Evolutionary conservation across 2,888 invertebrate species (phyloP).

Genomic region (Troilus luridus): DNA sequence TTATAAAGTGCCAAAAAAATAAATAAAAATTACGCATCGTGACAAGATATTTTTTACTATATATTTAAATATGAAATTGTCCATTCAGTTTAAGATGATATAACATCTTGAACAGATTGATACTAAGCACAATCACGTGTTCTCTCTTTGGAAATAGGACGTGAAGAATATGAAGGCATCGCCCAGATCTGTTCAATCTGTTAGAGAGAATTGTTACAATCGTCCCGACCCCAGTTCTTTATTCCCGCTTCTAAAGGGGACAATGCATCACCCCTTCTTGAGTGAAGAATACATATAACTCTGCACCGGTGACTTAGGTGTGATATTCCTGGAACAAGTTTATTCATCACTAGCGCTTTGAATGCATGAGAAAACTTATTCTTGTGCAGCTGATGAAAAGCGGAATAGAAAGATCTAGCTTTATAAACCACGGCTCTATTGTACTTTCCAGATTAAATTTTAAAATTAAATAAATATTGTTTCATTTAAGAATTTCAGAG

Average conservation of each 20-base stretch:
- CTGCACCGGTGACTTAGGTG: not conserved
- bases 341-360: constrained; percentile 17
- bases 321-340: not conserved
- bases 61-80: no score
- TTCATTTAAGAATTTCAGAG: not conserved
- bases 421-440: not conserved
- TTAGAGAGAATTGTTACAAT: not conserved
- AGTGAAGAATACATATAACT: not conserved
- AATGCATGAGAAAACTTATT: constrained; percentile 30
- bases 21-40: no score
- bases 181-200: not conserved
- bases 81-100: no score
- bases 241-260: not conserved
- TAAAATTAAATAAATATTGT: not conserved
- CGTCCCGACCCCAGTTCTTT: not conserved
- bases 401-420: not conserved
- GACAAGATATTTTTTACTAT: no score
- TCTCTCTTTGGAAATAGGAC: not conserved
- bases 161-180: not conserved
- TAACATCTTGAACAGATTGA: not conserved
- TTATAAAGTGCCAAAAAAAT: no score
- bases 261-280: not conserved
- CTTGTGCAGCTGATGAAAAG: not conserved
- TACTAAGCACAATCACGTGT: not conserved
- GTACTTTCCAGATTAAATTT: not conserved